Conservation (phyloP, 2,113 vertebrate species). For the human (Homo sapiens) region GRCh38 chr3:160681001-160681500, state of each 20-base stretch:
- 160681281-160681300: conserved; percentile 18
- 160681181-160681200: background rate
- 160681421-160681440: no score
- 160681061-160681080: background rate
- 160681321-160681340: background rate
- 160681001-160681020: background rate
- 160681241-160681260: background rate
- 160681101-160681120: background rate
- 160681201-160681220: background rate
- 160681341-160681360: background rate
- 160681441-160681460: no score
- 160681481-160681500: no score
- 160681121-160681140: background rate
- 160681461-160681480: no score
- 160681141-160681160: background rate
- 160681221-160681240: background rate
- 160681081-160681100: background rate
- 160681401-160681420: no score
- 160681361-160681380: background rate
- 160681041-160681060: background rate
- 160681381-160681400: background rate
- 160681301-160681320: background rate
- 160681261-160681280: conserved; percentile 15
- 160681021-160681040: background rate
- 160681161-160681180: background rate